Conservation (phyloP, 64 coral and sea anemone genomes). For the Actinia tenebrosa region DNA sequence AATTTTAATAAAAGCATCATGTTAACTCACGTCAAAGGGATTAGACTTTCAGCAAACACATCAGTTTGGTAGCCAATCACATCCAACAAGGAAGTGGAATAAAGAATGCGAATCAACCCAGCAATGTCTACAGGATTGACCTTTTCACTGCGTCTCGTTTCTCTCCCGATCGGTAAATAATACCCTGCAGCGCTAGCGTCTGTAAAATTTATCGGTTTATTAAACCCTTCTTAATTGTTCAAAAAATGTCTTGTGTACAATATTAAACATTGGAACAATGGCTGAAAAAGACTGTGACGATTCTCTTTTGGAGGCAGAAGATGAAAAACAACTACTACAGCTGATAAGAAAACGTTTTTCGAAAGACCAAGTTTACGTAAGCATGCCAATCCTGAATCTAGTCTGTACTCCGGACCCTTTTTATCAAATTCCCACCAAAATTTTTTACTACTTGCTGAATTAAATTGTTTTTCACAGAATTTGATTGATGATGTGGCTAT, state of each 20-base stretch:
- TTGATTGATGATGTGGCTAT: not conserved
- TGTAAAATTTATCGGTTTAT: not conserved
- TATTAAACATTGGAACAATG: not conserved
- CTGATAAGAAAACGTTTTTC: conserved; percentile 12
- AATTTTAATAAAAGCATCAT: not conserved
- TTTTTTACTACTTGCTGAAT: not conserved
- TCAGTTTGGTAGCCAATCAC: not conserved
- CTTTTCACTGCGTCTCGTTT: not conserved
- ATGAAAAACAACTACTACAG: not conserved
- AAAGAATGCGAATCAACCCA: not conserved
- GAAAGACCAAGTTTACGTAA: not conserved
- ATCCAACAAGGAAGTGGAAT: not conserved
- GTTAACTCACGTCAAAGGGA: not conserved
- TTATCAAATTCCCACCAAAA: not conserved
- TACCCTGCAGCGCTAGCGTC: not conserved
- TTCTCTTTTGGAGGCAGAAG: not conserved
- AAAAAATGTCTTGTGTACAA: not conserved
- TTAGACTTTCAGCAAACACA: not conserved
- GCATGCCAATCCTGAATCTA: not conserved
- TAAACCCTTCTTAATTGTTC: not conserved
- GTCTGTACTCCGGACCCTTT: not conserved
- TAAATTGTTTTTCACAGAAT: not conserved
- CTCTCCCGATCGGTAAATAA: not conserved
- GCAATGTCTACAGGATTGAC: not conserved
- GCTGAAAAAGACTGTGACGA: not conserved